Percentiles rank a stretch among this genome's conserved stretches.
Evolutionary conservation across 2,888 invertebrate species (phyloP).

Genomic region (Acrobasis consociella): DNA sequence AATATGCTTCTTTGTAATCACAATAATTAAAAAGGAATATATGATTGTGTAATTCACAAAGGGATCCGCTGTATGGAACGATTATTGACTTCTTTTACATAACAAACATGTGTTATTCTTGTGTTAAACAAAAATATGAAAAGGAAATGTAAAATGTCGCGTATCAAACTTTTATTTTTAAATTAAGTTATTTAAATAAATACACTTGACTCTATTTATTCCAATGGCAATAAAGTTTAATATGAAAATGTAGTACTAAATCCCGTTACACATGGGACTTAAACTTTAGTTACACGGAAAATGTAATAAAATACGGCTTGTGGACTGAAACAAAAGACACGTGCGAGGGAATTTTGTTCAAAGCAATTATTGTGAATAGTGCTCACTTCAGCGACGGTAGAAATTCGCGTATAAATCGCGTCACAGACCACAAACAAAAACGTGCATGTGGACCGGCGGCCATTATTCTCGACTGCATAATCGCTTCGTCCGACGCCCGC

Average conservation of each 20-base stretch:
- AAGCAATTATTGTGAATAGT: slow-evolving; percentile 81
- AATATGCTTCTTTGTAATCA: too few species aligned
- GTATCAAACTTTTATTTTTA: too few species aligned
- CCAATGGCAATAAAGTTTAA: not conserved
- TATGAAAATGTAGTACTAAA: not conserved
- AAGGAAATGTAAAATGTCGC: too few species aligned
- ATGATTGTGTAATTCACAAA: too few species aligned
- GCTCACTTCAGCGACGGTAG: slow-evolving; percentile 79
- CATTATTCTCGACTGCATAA: slow-evolving; percentile 83
- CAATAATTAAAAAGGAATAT: too few species aligned
- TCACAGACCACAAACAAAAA: slow-evolving; percentile 83
- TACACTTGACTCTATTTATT: too few species aligned
- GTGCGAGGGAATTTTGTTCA: slow-evolving; percentile 71
- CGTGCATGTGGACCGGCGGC: slow-evolving; percentile 81
- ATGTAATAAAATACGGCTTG: slow-evolving; percentile 40
- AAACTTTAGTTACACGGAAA: slow-evolving; percentile 30
- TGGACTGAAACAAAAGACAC: slow-evolving; percentile 62
- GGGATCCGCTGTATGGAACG: too few species aligned
- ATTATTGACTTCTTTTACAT: too few species aligned
- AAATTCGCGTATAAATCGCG: slow-evolving; percentile 82
- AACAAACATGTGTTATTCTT: too few species aligned
- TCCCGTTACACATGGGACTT: slow-evolving; percentile 15
- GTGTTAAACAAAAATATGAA: too few species aligned
- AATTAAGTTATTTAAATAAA: too few species aligned
- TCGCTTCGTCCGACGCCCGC: slow-evolving; percentile 82